phyloP scores from a whole-genome alignment of 2,888 invertebrate species.

The Smittia sp. region DNA sequence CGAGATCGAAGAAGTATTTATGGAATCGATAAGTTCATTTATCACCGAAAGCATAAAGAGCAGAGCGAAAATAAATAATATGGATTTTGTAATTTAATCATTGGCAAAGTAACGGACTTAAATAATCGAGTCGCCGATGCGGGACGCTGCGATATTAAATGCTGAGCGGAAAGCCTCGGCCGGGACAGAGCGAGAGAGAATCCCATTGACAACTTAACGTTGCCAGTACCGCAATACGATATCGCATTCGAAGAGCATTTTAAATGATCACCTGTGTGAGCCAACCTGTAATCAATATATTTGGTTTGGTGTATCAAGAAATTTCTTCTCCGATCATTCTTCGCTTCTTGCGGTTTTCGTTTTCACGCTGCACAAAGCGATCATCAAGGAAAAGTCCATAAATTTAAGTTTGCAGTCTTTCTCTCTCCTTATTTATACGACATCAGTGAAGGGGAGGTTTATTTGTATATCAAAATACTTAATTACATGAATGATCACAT shows the following conservation, averaged over 20 bases:
- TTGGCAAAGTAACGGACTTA: background rate
- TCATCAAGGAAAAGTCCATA: constrained; percentile 7
- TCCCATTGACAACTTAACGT: constrained; percentile 29
- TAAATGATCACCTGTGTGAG: constrained; percentile 37
- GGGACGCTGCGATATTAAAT: background rate
- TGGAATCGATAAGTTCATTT: constrained; percentile 37
- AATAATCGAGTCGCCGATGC: background rate
- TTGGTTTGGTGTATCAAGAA: constrained; percentile 19
- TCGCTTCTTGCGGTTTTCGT: constrained; percentile 14
- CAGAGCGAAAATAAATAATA: background rate
- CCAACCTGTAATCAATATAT: constrained; percentile 38
- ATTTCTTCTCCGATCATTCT: constrained; percentile 24
- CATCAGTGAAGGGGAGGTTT: background rate
- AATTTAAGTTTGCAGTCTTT: background rate
- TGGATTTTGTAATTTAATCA: constrained; percentile 11
- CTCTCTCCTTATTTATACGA: constrained; percentile 6
- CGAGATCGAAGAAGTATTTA: constrained; percentile 20
- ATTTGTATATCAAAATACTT: constrained; percentile 35
- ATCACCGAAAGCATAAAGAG: constrained; percentile 28
- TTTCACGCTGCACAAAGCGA: constrained; percentile 4
- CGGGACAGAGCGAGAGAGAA: background rate
- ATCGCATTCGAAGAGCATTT: background rate
- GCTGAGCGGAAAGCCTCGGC: background rate
- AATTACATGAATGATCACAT: constrained; percentile 27
- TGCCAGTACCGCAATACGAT: constrained; percentile 13